Evolutionary conservation across 2,888 invertebrate genomes (phyloP), one percentile per base, ranked within the genome.

Genomic region (Eristalis tenax): DNA sequence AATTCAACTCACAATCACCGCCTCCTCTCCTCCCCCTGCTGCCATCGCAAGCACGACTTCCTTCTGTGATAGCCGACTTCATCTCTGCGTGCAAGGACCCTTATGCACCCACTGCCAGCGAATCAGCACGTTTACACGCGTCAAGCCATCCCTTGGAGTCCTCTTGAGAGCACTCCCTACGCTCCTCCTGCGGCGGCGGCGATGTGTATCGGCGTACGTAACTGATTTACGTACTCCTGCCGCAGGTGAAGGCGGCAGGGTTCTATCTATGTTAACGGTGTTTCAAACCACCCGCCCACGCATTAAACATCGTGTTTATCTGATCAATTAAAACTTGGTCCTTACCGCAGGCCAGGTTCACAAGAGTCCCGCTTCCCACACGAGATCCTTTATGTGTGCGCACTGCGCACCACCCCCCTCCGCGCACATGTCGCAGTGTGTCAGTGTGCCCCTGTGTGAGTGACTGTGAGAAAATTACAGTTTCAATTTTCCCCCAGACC

Each of bases 381-480:
- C 35, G 23, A n/a, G 22, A 66, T 79, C 61, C 32, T 57, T 43
- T 26, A n/a, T n/a, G n/a, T n/a, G n/a, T n/a, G n/a, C n/a, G n/a
- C n/a, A n/a, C n/a, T n/a, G 59, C 11, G 35, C 11, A 28, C 28
- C 28, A 28, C 5, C 6, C 5, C 35, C 5, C 35, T 2, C 6
- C 5, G 5, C 64, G 4, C n/a, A 40, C 1, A n/a, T 4, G 2
- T 3, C 26, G 26, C 26, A 26, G 26, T 26, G 26, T 26, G 28
- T 28, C 28, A 28, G 28, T 28, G 28, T 26, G 26, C 26, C 26
- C 26, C 32, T 50, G 74, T 40, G 69, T 64, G 11, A 71, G 71
- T 77, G 78, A 86, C 83, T 78, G 74, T 78, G 74, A 64, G 86
- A 86, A 86, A 83, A 86, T 83, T 86, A 82, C 75, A 59, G 78